Evolutionary conservation across 37 sponge, comb jelly and placozoan genomes (phyloP).

Genomic region (Aplysina aerophoba): DNA sequence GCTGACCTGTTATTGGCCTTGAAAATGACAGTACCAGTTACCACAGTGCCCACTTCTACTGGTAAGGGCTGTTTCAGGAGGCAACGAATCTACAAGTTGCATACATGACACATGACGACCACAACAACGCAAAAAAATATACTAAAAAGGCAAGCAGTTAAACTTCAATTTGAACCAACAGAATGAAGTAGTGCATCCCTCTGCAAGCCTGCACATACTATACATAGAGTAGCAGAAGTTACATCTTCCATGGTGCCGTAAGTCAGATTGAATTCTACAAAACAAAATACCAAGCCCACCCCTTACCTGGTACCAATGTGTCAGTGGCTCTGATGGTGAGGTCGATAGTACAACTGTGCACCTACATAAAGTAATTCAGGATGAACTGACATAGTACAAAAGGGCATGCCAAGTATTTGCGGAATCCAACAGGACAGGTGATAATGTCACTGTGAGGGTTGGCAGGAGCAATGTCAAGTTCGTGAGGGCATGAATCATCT

Average conservation of each 20-base stretch:
- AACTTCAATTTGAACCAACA: too few species aligned
- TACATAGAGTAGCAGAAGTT: too few species aligned
- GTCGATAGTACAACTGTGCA: slow-evolving; percentile 88
- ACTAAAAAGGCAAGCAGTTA: too few species aligned
- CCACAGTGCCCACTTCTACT: slow-evolving; percentile 65
- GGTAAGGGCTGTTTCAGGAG: slow-evolving; percentile 77
- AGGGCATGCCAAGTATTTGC: neutral
- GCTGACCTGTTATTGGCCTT: slow-evolving; percentile 82
- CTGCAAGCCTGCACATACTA: too few species aligned
- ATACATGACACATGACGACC: too few species aligned
- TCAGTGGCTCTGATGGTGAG: slow-evolving; percentile 91
- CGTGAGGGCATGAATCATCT: too few species aligned
- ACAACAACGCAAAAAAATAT: too few species aligned
- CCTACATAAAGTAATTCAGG: slow-evolving; percentile 18
- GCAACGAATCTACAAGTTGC: slow-evolving; percentile 75
- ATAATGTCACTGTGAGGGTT: too few species aligned
- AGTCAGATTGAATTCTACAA: neutral
- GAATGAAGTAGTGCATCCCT: too few species aligned
- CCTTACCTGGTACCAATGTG: slow-evolving; percentile 98
- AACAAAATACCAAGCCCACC: neutral
- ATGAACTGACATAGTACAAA: neutral
- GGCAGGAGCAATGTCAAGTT: too few species aligned
- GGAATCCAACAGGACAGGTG: too few species aligned
- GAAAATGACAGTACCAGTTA: slow-evolving; percentile 73
- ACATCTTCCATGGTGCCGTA: too few species aligned